Percentiles rank a stretch among this genome's conserved stretches.
phyloP scores from a whole-genome alignment of 2,888 invertebrate species.

The Silvanus unidentatus region DNA sequence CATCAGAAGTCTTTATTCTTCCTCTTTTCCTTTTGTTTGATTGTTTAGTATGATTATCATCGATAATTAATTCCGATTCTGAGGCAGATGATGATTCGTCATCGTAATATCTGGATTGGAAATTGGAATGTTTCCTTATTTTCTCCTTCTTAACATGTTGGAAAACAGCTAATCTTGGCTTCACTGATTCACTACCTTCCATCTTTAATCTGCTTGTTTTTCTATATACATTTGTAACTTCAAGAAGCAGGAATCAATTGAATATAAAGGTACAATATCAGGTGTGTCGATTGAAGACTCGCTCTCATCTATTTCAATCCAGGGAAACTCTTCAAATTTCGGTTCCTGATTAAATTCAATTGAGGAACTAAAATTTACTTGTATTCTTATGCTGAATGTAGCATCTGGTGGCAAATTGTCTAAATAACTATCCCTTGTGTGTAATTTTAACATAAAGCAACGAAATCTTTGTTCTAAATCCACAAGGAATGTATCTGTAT shows the following conservation, averaged over 20 bases:
- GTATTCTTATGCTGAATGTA: constrained; percentile 57
- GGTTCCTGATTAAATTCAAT: constrained; percentile 52
- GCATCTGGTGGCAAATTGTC: constrained; percentile 50
- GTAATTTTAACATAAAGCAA: constrained; percentile 55
- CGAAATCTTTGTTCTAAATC: constrained; percentile 57
- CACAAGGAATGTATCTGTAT: constrained; percentile 54
- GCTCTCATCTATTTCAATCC: constrained; percentile 42
- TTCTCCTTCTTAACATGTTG: constrained; percentile 35
- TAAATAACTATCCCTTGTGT: constrained; percentile 48
- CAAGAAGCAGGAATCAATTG: constrained; percentile 43
- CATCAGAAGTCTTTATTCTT: constrained; percentile 32
- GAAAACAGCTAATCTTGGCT: constrained; percentile 34
- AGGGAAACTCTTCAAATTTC: constrained; percentile 49
- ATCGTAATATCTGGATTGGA: constrained; percentile 16
- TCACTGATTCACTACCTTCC: constrained; percentile 11
- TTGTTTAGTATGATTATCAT: constrained; percentile 13
- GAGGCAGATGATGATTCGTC: constrained; percentile 28
- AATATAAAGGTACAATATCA: constrained; percentile 47
- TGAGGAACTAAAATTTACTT: constrained; percentile 56
- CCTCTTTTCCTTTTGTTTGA: constrained; percentile 6
- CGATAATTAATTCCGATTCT: constrained; percentile 35
- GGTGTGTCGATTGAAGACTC: constrained; percentile 29
- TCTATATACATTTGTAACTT: constrained; percentile 41
- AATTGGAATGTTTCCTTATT: constrained; percentile 19
- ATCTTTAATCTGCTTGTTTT: constrained; percentile 24